Evolutionary conservation across 2,797 vertebrate species (phyloP).

Genomic region (Phalanger gymnotis): DNA sequence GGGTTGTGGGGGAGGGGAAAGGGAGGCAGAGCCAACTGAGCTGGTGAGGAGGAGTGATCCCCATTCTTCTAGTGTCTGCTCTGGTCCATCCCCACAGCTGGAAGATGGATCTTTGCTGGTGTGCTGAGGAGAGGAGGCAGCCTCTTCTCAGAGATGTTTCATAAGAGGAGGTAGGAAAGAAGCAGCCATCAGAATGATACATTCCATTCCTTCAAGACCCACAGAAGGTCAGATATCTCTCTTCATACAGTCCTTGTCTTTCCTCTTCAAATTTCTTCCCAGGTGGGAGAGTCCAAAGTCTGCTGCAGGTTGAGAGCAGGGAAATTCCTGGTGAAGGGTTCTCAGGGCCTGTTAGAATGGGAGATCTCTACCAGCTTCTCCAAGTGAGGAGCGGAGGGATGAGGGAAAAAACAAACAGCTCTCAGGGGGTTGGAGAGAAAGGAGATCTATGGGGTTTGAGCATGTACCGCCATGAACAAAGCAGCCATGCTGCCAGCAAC

Average conservation of each 20-base stretch:
- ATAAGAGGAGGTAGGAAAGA: neutral
- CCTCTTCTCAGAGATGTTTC: neutral
- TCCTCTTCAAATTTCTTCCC: neutral
- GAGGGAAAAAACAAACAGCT: neutral
- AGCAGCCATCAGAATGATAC: neutral
- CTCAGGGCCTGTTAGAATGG: neutral
- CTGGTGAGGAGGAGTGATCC: neutral
- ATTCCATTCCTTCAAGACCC: neutral
- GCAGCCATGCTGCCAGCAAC: neutral
- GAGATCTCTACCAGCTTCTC: neutral
- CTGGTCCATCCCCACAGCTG: neutral
- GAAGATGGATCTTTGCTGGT: neutral
- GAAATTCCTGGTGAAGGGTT: neutral
- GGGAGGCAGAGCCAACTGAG: neutral
- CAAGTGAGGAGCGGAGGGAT: neutral
- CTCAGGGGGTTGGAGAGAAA: neutral
- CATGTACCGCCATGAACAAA: neutral
- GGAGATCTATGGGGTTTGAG: neutral
- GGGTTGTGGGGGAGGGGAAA: neutral
- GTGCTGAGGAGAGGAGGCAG: neutral
- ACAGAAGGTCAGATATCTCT: neutral
- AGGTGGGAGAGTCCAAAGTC: neutral
- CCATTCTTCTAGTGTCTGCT: neutral
- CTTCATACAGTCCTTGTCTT: neutral
- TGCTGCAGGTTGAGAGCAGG: neutral